These are phyloP conservation scores for Yoshiicerus persimilis DNA, from an alignment of 1,140 invertebrate species.

Conservation along the genomic window DNA sequence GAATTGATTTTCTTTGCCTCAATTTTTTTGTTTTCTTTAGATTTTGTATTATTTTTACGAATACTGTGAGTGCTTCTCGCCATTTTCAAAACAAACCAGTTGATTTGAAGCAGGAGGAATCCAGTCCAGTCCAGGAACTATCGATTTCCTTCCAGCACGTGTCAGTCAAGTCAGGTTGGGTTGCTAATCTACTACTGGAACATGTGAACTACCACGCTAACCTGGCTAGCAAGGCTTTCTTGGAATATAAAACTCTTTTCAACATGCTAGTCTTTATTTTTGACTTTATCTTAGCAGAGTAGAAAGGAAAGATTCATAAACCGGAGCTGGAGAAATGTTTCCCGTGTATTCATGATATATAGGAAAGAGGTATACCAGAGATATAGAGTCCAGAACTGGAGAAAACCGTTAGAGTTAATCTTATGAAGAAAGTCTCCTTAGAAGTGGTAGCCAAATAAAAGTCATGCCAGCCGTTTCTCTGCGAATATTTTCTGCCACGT, in stretches of 20 bases:
- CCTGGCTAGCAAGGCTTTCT: background rate
- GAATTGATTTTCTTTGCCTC: background rate
- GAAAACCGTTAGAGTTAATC: background rate
- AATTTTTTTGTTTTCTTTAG: background rate
- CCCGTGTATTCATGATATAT: background rate
- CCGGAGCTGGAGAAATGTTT: background rate
- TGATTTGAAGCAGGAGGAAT: background rate
- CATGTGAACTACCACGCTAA: background rate
- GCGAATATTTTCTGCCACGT: constrained; percentile 12
- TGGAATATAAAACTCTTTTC: background rate
- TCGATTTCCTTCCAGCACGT: constrained; percentile 6
- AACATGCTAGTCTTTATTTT: background rate
- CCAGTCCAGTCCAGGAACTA: background rate
- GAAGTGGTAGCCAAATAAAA: background rate
- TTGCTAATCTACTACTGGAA: background rate
- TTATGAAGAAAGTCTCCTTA: background rate
- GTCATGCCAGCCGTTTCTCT: background rate
- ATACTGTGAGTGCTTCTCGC: background rate
- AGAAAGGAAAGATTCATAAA: background rate
- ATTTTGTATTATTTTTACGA: background rate
- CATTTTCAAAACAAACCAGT: background rate
- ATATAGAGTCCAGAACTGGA: background rate
- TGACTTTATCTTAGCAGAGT: background rate
- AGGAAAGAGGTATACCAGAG: too few relatives aligned
- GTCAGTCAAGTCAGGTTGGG: background rate